These are phyloP conservation scores for Torymus aiolomorphi DNA, from an alignment of 2,888 invertebrate genomes.

Conservation along the genomic window DNA sequence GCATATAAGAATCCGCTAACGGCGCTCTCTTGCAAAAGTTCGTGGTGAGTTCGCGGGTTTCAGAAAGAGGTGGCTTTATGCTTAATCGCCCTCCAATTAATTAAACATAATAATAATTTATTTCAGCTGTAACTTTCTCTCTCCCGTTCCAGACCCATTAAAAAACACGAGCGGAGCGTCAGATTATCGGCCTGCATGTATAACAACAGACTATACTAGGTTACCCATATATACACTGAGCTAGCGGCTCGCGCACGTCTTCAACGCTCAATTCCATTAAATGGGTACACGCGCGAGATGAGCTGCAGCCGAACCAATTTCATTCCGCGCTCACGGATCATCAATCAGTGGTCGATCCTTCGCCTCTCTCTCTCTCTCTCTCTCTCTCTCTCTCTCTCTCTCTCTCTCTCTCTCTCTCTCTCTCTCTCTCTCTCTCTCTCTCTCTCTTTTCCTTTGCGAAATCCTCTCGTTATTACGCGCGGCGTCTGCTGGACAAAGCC, in stretches of 20 bases:
- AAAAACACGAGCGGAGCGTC: no score
- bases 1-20: background rate
- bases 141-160: background rate
- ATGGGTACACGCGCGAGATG: background rate
- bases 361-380: background rate
- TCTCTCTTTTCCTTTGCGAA: constrained; percentile 6
- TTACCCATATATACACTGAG: no score
- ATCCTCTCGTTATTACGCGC: constrained; percentile 11
- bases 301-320: background rate
- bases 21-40: background rate
- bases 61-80: background rate
- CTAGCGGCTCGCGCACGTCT: no score
- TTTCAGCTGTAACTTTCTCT: background rate
- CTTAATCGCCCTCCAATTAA: constrained; percentile 8
- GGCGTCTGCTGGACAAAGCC: constrained; percentile 10
- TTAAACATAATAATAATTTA: constrained; percentile 35
- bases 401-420: background rate
- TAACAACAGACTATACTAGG: no score
- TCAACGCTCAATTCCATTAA: no score
- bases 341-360: no score
- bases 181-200: no score
- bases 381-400: constrained; percentile 22
- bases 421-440: no score
- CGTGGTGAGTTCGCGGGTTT: background rate
- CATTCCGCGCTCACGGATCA: background rate